Conservation (phyloP, 1,140 invertebrate genomes). For the Caenorhabditis tropicalis region DNA sequence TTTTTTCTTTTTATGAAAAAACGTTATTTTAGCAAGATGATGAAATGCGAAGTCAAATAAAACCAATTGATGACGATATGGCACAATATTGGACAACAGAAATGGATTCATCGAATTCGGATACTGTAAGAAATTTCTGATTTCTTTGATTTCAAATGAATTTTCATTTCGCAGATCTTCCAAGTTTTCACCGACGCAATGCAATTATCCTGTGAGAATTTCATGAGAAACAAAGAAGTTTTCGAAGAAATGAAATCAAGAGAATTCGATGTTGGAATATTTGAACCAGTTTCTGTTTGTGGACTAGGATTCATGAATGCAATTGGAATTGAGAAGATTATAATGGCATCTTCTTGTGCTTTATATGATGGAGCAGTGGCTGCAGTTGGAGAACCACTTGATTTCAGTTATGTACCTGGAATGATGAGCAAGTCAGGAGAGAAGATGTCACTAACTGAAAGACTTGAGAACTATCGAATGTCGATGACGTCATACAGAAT, state of each 20-base stretch:
- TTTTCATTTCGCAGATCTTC: not conserved
- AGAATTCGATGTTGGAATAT: slow-evolving; percentile 47
- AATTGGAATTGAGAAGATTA: not conserved
- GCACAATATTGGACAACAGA: slow-evolving; percentile 4
- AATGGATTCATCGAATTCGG: slow-evolving; percentile 8
- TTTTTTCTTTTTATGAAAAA: no score
- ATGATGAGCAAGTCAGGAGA: slow-evolving; percentile 8
- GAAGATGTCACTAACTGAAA: slow-evolving; percentile 27
- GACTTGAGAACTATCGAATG: not conserved
- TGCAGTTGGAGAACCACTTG: slow-evolving; percentile 32
- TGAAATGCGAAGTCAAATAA: not conserved
- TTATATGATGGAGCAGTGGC: slow-evolving; percentile 18
- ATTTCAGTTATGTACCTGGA: slow-evolving; percentile 45
- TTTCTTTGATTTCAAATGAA: not conserved
- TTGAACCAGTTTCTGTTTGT: slow-evolving; percentile 32
- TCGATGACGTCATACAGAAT: not conserved
- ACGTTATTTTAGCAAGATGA: not conserved
- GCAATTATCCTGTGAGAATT: not conserved
- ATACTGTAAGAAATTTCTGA: not conserved
- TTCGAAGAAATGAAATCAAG: not conserved
- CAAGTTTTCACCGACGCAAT: not conserved
- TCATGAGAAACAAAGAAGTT: not conserved
- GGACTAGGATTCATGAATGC: slow-evolving; percentile 25
- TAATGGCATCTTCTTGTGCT: not conserved
- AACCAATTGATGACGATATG: slow-evolving; percentile 4